These are phyloP conservation scores for Glossosoma conforme DNA, from an alignment of 1,140 invertebrate species.

Conservation along the genomic window DNA sequence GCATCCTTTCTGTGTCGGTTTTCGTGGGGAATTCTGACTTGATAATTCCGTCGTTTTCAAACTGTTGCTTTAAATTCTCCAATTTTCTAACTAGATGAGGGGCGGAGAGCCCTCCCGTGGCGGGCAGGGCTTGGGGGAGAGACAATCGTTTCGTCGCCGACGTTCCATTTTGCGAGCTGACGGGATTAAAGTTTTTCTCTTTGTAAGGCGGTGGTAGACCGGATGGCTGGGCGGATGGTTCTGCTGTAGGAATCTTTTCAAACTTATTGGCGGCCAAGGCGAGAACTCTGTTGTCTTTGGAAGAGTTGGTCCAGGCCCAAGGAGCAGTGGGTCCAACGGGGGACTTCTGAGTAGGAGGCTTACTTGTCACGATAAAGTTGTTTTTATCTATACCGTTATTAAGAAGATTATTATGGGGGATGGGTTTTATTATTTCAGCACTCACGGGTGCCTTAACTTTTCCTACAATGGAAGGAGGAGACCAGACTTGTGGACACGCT, in stretches of 20 bases:
- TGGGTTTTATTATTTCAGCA: slow-evolving; percentile 11
- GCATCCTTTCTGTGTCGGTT: slow-evolving; percentile 43
- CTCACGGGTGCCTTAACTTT: slow-evolving; percentile 35
- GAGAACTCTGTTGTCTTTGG: slow-evolving; percentile 40
- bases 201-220: slow-evolving; percentile 23
- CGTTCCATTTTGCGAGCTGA: slow-evolving; percentile 15
- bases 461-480: slow-evolving; percentile 42
- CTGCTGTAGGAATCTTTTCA: slow-evolving; percentile 35
- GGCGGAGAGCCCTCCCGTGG: slow-evolving; percentile 41
- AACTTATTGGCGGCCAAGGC: slow-evolving; percentile 45
- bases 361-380: slow-evolving; percentile 13
- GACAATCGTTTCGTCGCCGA: slow-evolving; percentile 13
- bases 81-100: slow-evolving; percentile 45
- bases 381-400: slow-evolving; percentile 11
- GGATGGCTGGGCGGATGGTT: slow-evolving; percentile 22
- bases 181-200: slow-evolving; percentile 26
- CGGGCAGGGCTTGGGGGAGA: slow-evolving; percentile 37
- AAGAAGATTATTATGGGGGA: not conserved
- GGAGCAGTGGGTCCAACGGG: slow-evolving; percentile 33
- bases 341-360: slow-evolving; percentile 18
- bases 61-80: slow-evolving; percentile 34
- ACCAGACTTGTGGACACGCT: slow-evolving; percentile 38
- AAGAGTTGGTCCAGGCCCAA: slow-evolving; percentile 35
- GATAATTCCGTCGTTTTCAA: slow-evolving; percentile 20
- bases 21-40: slow-evolving; percentile 31